Conservation (phyloP, 2,888 invertebrate species). For the Lymantria monacha region DNA sequence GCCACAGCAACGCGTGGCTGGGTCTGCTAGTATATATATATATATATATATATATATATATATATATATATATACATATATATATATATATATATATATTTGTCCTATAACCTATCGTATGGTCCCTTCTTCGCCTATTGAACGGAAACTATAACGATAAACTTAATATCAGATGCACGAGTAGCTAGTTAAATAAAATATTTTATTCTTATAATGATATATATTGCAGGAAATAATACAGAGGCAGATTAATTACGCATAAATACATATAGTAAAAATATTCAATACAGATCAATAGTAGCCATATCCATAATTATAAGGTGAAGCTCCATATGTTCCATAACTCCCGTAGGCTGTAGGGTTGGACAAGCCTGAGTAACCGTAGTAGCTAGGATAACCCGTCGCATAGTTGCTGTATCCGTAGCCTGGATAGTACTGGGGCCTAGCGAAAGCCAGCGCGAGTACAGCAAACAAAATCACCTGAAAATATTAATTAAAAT, state of each 20-base stretch:
- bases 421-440: constrained; percentile 64
- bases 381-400: constrained; percentile 60
- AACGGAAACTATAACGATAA: no score
- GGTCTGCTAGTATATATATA: no score
- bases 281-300: constrained; percentile 45
- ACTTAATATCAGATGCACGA: no score
- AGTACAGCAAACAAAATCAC: constrained; percentile 68
- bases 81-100: no score
- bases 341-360: constrained; percentile 58
- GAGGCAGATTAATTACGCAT: constrained; percentile 16
- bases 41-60: no score
- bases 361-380: constrained; percentile 64
- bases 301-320: constrained; percentile 64
- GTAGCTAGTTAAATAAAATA: not conserved
- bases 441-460: constrained; percentile 71
- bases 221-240: constrained; percentile 26
- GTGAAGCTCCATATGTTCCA: constrained; percentile 54
- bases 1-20: no score
- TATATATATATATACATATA: no score
- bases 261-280: not conserved
- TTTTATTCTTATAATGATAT: constrained; percentile 2
- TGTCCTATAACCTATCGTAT: no score
- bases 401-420: constrained; percentile 55
- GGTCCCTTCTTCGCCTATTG: no score
- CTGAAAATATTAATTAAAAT: constrained; percentile 49